Percentiles rank a stretch among this genome's conserved stretches.
phyloP scores from a whole-genome alignment of 2,797 vertebrate species.

The Etheostoma nigrum region DNA sequence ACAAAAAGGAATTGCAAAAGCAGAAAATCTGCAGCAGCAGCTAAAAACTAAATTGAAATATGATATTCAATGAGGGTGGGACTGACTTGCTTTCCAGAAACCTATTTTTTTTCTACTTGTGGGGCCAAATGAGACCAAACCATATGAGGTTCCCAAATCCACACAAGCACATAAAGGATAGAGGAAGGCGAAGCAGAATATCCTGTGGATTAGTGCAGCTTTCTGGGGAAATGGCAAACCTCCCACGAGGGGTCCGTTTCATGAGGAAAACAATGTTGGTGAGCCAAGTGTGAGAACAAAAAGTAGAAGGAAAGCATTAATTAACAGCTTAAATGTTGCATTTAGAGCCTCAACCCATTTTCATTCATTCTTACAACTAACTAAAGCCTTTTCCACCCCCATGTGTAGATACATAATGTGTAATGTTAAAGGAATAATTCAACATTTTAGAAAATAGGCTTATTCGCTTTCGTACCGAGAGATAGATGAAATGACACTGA shows the following conservation, averaged over 20 bases:
- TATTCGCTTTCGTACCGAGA: neutral
- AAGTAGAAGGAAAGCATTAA: constrained; percentile 37
- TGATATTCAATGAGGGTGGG: neutral
- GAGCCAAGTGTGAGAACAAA: constrained; percentile 29
- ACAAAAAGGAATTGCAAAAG: neutral
- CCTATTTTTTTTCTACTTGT: constrained; percentile 30
- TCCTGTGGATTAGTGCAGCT: constrained; percentile 62
- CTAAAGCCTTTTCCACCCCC: neutral
- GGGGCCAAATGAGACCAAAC: constrained; percentile 56
- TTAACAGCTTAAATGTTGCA: constrained; percentile 32
- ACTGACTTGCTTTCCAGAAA: constrained; percentile 8
- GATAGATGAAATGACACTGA: neutral
- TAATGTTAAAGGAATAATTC: neutral
- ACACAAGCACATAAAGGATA: constrained; percentile 57
- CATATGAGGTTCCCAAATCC: constrained; percentile 55
- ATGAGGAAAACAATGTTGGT: constrained; percentile 32
- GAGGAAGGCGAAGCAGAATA: constrained; percentile 51
- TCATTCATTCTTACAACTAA: neutral
- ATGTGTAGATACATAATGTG: neutral
- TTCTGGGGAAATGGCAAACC: constrained; percentile 40
- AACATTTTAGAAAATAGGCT: neutral
- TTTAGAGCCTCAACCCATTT: constrained; percentile 1
- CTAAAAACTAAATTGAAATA: neutral
- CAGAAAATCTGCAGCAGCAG: neutral
- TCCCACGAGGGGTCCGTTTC: constrained; percentile 52